Evolutionary conservation across 2,113 vertebrate species (phyloP).

Genomic region (Pelobates fuscus): DNA sequence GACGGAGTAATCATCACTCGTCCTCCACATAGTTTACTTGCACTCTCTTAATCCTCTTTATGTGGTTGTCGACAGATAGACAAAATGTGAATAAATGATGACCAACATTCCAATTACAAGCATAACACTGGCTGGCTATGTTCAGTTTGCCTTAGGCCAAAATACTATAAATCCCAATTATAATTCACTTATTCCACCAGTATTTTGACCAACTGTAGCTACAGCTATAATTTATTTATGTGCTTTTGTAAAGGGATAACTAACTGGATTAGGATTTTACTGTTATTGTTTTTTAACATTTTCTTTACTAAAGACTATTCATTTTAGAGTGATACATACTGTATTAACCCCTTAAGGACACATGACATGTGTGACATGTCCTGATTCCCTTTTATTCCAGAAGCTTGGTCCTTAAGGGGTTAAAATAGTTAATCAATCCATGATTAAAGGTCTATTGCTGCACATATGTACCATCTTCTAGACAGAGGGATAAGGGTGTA

Average conservation of each 20-base stretch:
- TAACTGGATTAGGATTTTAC: too few relatives aligned
- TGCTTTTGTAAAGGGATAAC: neutral
- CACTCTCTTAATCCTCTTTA: neutral
- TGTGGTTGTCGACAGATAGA: conserved; percentile 17
- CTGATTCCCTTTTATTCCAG: too few relatives aligned
- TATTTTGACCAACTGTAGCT: neutral
- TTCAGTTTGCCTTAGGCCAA: conserved; percentile 7
- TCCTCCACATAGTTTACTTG: neutral
- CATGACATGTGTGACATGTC: too few relatives aligned
- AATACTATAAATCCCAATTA: conserved; percentile 7
- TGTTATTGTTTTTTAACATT: too few relatives aligned
- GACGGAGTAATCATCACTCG: conserved; percentile 3
- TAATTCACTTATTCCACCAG: neutral
- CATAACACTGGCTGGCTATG: neutral
- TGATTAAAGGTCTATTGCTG: too few relatives aligned
- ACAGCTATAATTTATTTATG: neutral
- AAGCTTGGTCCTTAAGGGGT: too few relatives aligned
- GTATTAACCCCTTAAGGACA: too few relatives aligned
- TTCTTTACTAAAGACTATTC: too few relatives aligned
- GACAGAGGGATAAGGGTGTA: too few relatives aligned
- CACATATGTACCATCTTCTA: too few relatives aligned
- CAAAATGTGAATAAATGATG: conserved; percentile 33
- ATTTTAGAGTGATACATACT: too few relatives aligned
- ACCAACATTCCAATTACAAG: conserved; percentile 6
- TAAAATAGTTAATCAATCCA: too few relatives aligned